phyloP scores from a whole-genome alignment of 2,113 vertebrate genomes.

The Callospermophilus lateralis region DNA sequence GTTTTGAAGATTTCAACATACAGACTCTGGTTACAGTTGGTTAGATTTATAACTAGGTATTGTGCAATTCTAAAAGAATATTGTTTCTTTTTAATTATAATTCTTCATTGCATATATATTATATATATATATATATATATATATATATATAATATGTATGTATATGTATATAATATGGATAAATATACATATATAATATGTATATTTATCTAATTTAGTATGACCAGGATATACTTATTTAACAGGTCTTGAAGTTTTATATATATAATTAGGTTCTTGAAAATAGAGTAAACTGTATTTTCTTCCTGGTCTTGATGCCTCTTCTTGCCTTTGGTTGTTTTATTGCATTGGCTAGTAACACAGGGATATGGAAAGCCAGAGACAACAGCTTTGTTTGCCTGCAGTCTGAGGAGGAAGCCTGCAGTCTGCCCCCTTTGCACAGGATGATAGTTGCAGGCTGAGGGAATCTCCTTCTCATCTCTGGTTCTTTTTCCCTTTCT shows the following conservation, averaged over 20 bases:
- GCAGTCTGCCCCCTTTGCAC: neutral
- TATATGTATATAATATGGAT: too few relatives aligned
- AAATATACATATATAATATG: too few relatives aligned
- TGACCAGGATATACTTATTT: neutral
- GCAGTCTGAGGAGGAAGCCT: neutral
- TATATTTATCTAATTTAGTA: neutral
- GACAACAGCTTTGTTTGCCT: neutral
- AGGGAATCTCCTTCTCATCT: neutral
- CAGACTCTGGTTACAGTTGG: too few relatives aligned
- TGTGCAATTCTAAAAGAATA: neutral
- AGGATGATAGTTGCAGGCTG: neutral
- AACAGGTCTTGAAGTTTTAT: neutral
- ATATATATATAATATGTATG: too few relatives aligned
- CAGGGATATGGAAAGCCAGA: fast-evolving
- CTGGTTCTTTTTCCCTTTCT: neutral
- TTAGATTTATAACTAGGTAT: neutral
- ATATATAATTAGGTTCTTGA: neutral
- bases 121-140: too few relatives aligned
- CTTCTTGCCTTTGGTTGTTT: neutral
- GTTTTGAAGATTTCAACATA: neutral
- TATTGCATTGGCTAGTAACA: too few relatives aligned
- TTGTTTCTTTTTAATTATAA: neutral
- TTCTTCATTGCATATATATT: neutral
- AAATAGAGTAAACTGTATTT: neutral
- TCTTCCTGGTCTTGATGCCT: too few relatives aligned